These are phyloP conservation scores for Epinephelus moara DNA, from an alignment of 2,113 vertebrate species.

Conservation along the genomic window DNA sequence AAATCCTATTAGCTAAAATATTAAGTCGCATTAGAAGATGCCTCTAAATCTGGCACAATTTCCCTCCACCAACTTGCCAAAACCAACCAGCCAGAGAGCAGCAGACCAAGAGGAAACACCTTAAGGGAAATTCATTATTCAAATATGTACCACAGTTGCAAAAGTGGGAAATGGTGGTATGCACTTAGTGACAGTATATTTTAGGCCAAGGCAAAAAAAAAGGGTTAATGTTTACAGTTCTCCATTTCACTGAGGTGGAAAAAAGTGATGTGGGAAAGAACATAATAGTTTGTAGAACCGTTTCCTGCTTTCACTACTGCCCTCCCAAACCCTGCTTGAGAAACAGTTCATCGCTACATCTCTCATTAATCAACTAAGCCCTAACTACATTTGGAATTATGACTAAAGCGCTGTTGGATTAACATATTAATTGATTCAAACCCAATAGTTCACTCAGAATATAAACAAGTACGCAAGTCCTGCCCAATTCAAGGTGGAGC, in stretches of 20 bases:
- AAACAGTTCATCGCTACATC: neutral
- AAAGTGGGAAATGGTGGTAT: neutral
- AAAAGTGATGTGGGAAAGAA: conserved; percentile 22
- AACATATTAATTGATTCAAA: neutral
- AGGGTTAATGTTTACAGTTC: neutral
- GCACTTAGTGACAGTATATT: neutral
- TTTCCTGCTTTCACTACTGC: conserved; percentile 2
- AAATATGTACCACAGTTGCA: neutral
- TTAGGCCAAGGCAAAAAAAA: neutral
- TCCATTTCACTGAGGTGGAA: conserved; percentile 25
- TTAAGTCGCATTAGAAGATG: neutral
- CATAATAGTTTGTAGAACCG: accelerated
- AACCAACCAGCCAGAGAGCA: neutral
- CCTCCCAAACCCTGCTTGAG: neutral
- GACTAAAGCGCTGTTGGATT: neutral
- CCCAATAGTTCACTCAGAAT: neutral
- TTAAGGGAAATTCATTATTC: neutral
- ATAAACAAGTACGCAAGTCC: neutral
- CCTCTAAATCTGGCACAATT: neutral
- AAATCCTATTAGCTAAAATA: conserved; percentile 24
- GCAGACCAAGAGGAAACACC: neutral
- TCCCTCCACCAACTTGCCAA: neutral
- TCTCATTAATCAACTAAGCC: no score
- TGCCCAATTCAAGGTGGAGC: neutral
- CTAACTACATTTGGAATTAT: neutral